Base-by-base conservation (phyloP, 2,888 invertebrate species). In the Germaria angustata region DNA sequence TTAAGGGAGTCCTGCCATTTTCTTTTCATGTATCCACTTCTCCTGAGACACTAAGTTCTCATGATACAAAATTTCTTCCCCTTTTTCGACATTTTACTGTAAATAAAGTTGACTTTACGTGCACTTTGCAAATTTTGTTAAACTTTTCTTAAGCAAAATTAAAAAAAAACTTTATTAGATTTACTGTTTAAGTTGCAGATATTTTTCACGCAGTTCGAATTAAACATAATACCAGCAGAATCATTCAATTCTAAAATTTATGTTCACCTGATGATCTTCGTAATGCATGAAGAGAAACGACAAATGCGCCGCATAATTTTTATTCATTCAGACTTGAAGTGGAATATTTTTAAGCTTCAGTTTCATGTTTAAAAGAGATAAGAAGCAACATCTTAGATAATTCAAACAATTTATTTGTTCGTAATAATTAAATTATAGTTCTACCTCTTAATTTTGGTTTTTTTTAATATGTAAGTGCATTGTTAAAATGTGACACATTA, bases 291-390 rank as follows among this genome's bases (percentile, higher is more conserved):
- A 17, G 15, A 17, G 44, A 15, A 4, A 15, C n/a, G 15, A 51
- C 28, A 28, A 28, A 28, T 6, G 6, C 28, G 34, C 34, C n/a
- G 32, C 24, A 36, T 49, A 2, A 15, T 46, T 1, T 13, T 22
- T 34, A 15, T 51, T 51, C 24, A 2, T 11, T 22, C 13, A 1
- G 4, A 11, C 13, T n/a, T 20, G 11, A 49, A 46, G 8, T 8
- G 6, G n/a, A 11, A 11, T 55, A 61, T 46, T 69, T 28, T 28
- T 55, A 34, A 57, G 55, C 32, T 61, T 53, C 20, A 32, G 44
- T 32, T 75, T 73, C 80, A 75, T 75, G 73, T 69, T 69, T 68
- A 49, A 63, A 66, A 55, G 36, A 36, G 28, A 63, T 69, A 78
- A 69, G 63, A 28, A 65, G 15, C 9, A 36, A 36, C 2, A 39